phyloP scores from a whole-genome alignment of 2,797 vertebrate genomes.

The Eptatretus atami region DNA sequence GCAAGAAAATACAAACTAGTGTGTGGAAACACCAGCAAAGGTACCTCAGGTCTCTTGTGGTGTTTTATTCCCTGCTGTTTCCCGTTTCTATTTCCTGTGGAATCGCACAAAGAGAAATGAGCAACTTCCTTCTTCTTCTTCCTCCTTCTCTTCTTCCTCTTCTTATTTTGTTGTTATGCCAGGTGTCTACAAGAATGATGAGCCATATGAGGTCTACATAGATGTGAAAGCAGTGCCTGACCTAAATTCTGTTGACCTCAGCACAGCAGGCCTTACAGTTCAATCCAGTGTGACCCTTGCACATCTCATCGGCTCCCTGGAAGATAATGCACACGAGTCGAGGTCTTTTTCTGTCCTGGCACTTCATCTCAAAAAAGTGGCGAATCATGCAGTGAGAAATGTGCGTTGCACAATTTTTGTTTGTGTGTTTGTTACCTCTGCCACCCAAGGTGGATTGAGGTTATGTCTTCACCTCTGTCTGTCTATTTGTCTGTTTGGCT shows the following conservation, averaged over 20 bases:
- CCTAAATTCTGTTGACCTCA: conserved; percentile 6
- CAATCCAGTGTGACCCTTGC: conserved; percentile 5
- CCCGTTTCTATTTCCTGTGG: not conserved
- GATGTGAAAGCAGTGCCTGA: conserved; percentile 8
- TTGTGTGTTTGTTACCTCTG: too few relatives aligned
- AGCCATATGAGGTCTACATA: conserved; percentile 4
- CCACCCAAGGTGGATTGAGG: too few relatives aligned
- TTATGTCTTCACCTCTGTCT: too few relatives aligned
- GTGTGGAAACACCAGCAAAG: conserved; percentile 7
- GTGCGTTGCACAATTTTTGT: conserved; percentile 1
- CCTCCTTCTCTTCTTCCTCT: too few relatives aligned
- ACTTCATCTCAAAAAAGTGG: conserved; percentile 6
- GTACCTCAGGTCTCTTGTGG: not conserved
- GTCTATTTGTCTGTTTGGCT: too few relatives aligned
- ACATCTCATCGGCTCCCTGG: conserved; percentile 6
- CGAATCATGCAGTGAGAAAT: conserved; percentile 8
- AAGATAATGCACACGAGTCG: conserved; percentile 5
- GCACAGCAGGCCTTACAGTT: conserved; percentile 5
- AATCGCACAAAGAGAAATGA: too few relatives aligned
- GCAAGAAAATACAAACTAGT: conserved; percentile 2
- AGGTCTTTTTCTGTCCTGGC: conserved; percentile 3
- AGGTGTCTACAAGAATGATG: conserved; percentile 8
- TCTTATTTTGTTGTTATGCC: not conserved
- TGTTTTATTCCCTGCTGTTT: not conserved
- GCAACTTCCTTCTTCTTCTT: too few relatives aligned